Conservation (phyloP, 2,888 invertebrate species). For the Argyra leucocephala region DNA sequence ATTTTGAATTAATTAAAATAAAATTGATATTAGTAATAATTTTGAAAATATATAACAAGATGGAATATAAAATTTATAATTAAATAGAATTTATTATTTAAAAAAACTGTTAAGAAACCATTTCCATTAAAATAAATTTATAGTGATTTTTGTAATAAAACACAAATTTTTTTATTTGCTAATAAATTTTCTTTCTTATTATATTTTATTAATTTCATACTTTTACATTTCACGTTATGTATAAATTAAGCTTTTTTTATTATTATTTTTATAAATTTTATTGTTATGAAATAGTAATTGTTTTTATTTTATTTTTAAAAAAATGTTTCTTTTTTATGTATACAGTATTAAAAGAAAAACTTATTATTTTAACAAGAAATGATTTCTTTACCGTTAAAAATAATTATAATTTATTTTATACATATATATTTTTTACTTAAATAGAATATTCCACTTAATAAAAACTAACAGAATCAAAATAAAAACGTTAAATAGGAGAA, state of each 20-base stretch:
- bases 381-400: conserved; percentile 31
- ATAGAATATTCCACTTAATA: too few species aligned
- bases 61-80: too few species aligned
- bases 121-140: conserved; percentile 24
- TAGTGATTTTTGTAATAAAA: conserved; percentile 10
- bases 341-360: neutral
- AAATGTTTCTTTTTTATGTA: neutral
- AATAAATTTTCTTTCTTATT: conserved; percentile 16
- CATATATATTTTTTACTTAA: too few species aligned
- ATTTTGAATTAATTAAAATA: neutral
- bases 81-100: neutral
- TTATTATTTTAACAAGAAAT: conserved; percentile 25
- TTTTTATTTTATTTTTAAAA: neutral
- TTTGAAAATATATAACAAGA: too few species aligned
- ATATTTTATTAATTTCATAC: conserved; percentile 12
- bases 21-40: too few species aligned
- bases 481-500: too few species aligned
- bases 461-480: too few species aligned
- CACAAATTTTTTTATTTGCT: neutral
- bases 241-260: conserved; percentile 14
- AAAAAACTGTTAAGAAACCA: conserved; percentile 27
- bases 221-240: conserved; percentile 20
- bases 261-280: conserved; percentile 14
- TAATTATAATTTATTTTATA: too few species aligned
- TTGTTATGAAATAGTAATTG: conserved; percentile 23